Base-by-base conservation (phyloP, 1,140 invertebrate species). In the Drosophila subobscura region DNA sequence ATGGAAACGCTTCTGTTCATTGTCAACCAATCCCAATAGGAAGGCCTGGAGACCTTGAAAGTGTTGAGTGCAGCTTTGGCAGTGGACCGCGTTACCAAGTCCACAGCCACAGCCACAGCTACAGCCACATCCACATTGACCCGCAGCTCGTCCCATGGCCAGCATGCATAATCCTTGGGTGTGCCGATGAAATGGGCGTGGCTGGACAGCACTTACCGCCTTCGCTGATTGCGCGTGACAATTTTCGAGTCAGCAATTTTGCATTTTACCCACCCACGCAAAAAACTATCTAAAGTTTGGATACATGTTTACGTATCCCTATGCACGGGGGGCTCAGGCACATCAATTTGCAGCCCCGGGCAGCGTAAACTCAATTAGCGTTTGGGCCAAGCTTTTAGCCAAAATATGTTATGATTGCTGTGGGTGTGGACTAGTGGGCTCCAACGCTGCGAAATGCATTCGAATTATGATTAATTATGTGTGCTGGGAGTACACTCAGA, bases 301-400 rank as follows among this genome's bases (percentile, higher is more conserved):
- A 44, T 12, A 25, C 33, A 37, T 27, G 16, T 44, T 6, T 27
- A 37, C 33, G 12, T 4, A 37, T 33, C 44, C 29, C 8, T 12
- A 29, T 42, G 59, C 50, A 55, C 27, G 44, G 33, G 12, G 33
- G 42, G 60, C 53, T 65, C 63, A 50, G 46, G 45, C 20, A 49
- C 77, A 85, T 80, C 77, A 77, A 86, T 86, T 84, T 41, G 40
- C 55, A 59, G 41, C 52, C 41, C 50, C 64, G 54, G 40, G 44
- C 72, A 67, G 27, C 52, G 64, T 58, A 79, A 85, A 85, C 77
- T 86, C 81, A 86, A 85, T 85, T 85, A 85, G 73, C 77, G 81
- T 63, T 67, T 27, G 74, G 74, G 50, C 58, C 81, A 77, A 71
- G 81, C 81, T 85, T 86, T 86, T 85, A 85, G 77, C 64, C 74